Percentiles rank a stretch among this genome's conserved stretches.
Conservation (phyloP, 2,113 vertebrate genomes). For the Podarcis cretensis region DNA sequence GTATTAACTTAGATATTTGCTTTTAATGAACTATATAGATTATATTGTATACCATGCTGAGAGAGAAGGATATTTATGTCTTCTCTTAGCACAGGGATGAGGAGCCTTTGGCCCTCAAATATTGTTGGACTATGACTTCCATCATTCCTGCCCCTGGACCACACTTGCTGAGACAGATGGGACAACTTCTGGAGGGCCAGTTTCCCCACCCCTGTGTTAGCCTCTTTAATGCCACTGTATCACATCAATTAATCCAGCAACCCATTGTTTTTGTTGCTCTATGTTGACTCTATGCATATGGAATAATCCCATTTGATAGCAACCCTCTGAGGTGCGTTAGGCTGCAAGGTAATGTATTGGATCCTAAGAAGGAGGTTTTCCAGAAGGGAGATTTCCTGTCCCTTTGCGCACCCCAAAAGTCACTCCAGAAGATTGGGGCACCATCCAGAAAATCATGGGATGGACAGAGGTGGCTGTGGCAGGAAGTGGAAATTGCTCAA, state of each 20-base stretch:
- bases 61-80: not conserved
- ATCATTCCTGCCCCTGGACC: not conserved
- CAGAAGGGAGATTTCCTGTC: too few species aligned
- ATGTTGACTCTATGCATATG: too few species aligned
- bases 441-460: not conserved
- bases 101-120: too few species aligned
- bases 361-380: not conserved
- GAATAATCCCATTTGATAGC: not conserved
- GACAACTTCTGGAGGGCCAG: too few species aligned
- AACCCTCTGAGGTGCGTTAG: not conserved
- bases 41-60: constrained; percentile 45
- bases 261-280: not conserved
- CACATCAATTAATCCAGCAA: too few species aligned
- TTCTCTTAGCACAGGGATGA: not conserved
- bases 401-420: too few species aligned
- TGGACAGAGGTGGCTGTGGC: not conserved
- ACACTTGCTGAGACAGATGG: not conserved
- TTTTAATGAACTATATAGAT: constrained; percentile 22
- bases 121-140: not conserved
- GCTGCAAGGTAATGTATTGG: not conserved
- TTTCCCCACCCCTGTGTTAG: constrained; percentile 27
- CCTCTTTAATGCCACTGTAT: constrained; percentile 27
- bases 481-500: not conserved
- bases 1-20: constrained; percentile 32
- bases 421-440: not conserved